Percentiles rank a stretch among this genome's conserved stretches.
These are phyloP conservation scores for Artibeus jamaicensis DNA, from an alignment of 2,797 vertebrate genomes.

Conservation along the genomic window DNA sequence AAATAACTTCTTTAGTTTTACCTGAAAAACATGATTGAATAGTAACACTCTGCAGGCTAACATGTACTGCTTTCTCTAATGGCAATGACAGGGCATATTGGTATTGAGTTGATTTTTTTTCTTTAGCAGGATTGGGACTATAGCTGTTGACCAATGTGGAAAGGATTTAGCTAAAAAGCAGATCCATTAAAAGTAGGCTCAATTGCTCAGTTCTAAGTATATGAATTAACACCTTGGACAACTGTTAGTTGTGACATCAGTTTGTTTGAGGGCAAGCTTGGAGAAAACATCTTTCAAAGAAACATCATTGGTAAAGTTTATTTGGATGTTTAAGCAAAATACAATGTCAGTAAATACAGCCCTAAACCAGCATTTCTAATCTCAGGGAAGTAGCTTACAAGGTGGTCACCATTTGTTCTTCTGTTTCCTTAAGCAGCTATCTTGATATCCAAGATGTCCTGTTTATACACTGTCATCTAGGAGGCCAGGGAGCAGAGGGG, in stretches of 20 bases:
- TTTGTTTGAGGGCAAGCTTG: constrained; percentile 11
- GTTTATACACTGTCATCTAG: constrained; percentile 87
- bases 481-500: constrained; percentile 82
- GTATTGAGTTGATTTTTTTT: background rate
- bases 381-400: constrained; percentile 34
- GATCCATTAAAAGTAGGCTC: background rate
- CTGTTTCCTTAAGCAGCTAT: constrained; percentile 83
- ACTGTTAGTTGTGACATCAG: background rate
- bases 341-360: background rate
- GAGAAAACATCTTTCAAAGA: constrained; percentile 33
- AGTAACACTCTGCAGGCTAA: background rate
- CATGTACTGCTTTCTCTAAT: constrained; percentile 7
- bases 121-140: background rate
- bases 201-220: background rate
- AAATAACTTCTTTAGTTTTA: constrained; percentile 11
- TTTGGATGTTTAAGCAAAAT: constrained; percentile 47
- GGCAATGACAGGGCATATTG: background rate
- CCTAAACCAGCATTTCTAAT: background rate
- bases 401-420: constrained; percentile 81
- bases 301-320: background rate
- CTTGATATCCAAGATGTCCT: constrained; percentile 87
- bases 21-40: background rate
- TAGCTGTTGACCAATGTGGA: background rate
- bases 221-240: background rate
- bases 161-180: constrained; percentile 15